Evolutionary conservation across 92 coral and sea anemone genomes (phyloP), one percentile per base, ranked within the genome.

Genomic region (Paragorgia papillata): DNA sequence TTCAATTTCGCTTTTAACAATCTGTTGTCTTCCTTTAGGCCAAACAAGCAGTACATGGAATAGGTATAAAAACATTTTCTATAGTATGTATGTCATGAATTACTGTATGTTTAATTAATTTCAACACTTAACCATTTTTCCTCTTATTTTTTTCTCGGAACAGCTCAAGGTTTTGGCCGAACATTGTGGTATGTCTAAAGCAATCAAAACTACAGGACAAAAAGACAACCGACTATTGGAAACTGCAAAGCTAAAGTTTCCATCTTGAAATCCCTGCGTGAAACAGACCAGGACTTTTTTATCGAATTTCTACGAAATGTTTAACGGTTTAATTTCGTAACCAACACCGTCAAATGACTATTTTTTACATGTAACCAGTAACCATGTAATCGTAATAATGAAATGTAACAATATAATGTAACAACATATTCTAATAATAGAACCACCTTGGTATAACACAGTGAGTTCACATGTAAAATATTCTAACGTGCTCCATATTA

Each of bases 141-240:
- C n/a, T 25, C n/a, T 18, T 26, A 25, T 21, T 48, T 29, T 69
- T 0, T 55, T 54, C 35, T 55, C 25, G 13, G 30, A 19, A 19
- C 78, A 71, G 78, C 78, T 35, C 78, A 71, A 71, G 78, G 78
- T 39, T 71, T 71, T 55, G 57, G 57, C 24, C 62, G 78, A 26
- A 71, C 78, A 14, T 55, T 71, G 17, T 71, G 78, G 78, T 71
- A 71, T 40, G 78, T 71, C 15, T 71, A 57, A 71, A 0, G 8
- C 37, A 18, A 0, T 26, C 43, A 7, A 15, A 46, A 15, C 12
- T 46, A 46, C 53, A 46, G 53, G n/a, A 10, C 6, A 37, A n/a
- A n/a, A n/a, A n/a, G n/a, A n/a, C n/a, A n/a, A n/a, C n/a, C n/a
- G n/a, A n/a, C n/a, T n/a, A n/a, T n/a, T n/a, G n/a, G n/a, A n/a